Conservation (phyloP, 53 echinoderm and acorn worm species). For the Holothuria scabra region DNA sequence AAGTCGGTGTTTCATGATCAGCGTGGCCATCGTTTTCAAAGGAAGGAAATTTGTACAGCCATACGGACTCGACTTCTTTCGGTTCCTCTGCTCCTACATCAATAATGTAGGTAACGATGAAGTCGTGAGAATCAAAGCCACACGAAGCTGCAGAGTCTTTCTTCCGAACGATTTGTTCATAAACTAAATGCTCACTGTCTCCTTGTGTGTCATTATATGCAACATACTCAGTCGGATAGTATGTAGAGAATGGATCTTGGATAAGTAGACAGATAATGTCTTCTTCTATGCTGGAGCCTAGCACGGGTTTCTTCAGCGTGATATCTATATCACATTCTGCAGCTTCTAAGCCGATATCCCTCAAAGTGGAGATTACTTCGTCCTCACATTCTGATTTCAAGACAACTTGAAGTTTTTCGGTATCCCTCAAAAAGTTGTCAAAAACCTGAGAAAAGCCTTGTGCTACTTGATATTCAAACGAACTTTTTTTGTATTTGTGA, state of each 20-base stretch:
- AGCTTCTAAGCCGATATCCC: not conserved
- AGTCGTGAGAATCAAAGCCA: too few species aligned
- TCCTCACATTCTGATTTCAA: not conserved
- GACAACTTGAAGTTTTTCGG: not conserved
- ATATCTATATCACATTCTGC: not conserved
- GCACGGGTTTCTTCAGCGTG: not conserved
- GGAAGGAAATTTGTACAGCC: slow-evolving; percentile 1
- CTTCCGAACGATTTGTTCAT: not conserved
- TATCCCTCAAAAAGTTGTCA: too few species aligned
- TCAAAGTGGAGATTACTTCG: not conserved
- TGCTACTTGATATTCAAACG: not conserved
- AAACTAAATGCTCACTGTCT: not conserved
- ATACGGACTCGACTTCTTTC: not conserved
- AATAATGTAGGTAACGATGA: not conserved
- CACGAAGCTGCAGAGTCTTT: too few species aligned
- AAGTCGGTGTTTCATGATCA: not conserved
- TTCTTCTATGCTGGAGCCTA: not conserved
- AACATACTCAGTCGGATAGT: not conserved
- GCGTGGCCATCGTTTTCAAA: not conserved
- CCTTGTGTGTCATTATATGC: slow-evolving; percentile 6
- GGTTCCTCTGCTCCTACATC: not conserved
- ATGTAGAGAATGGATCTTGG: not conserved
- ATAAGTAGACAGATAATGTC: slow-evolving; percentile 1
- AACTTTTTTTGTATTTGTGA: too few species aligned
- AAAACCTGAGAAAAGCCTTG: slow-evolving; percentile 1